phyloP scores from a whole-genome alignment of 2,113 vertebrate species.

The Brachyhypopomus gauderio region DNA sequence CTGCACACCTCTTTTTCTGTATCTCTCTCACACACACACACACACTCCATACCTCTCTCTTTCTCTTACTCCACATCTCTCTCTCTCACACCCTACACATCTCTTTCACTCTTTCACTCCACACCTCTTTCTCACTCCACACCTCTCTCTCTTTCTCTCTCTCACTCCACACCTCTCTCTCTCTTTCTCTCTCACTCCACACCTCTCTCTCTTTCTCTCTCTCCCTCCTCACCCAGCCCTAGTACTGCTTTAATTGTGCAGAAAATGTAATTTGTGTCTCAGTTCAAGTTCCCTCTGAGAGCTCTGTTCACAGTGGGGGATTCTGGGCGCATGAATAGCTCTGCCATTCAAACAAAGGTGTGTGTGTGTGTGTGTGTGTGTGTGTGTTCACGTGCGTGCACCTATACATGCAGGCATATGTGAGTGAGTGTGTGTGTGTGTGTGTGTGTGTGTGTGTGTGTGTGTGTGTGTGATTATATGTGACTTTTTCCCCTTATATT shows the following conservation, averaged over 20 bases:
- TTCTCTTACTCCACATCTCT: no score
- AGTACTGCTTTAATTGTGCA: slow-evolving; percentile 81
- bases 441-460: slow-evolving; percentile 57
- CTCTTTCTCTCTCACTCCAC: no score
- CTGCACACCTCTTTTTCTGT: no score
- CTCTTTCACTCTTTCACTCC: no score
- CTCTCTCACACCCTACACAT: no score
- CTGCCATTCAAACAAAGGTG: slow-evolving; percentile 69
- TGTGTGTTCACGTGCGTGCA: slow-evolving; percentile 45
- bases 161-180: no score
- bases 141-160: no score
- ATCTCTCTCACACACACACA: no score
- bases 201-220: no score
- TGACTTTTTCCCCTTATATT: not conserved
- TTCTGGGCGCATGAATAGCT: slow-evolving; percentile 72
- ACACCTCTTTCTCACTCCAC: no score
- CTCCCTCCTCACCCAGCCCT: slow-evolving; percentile 69
- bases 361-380: slow-evolving; percentile 41
- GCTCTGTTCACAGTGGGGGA: slow-evolving; percentile 71
- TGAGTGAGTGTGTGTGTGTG: slow-evolving; percentile 44
- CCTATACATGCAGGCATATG: slow-evolving; percentile 11
- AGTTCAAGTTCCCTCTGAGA: slow-evolving; percentile 75
- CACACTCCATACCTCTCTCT: no score
- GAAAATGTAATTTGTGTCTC: slow-evolving; percentile 83
- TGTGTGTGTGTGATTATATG: slow-evolving; percentile 8